phyloP scores from a whole-genome alignment of 2,797 vertebrate species.

The Emys orbicularis region DNA sequence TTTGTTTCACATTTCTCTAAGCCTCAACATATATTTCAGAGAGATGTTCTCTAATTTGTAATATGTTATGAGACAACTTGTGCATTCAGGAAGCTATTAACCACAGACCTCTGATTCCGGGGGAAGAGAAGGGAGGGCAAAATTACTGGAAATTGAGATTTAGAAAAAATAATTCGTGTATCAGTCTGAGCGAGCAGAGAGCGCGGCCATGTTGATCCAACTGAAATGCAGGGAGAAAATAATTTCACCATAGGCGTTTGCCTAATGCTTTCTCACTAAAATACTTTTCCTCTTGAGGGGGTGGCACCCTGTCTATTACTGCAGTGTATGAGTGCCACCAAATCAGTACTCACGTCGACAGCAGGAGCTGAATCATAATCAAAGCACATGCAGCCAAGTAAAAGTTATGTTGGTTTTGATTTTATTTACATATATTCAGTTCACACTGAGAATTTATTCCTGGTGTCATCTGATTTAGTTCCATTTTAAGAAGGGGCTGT shows the following conservation, averaged over 20 bases:
- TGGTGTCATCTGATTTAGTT: neutral
- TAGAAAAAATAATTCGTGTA: neutral
- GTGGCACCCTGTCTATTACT: neutral
- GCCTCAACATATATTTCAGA: constrained; percentile 21
- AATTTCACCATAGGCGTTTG: neutral
- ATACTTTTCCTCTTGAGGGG: neutral
- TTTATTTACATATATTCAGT: neutral
- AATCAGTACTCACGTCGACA: neutral
- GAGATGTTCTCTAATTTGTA: constrained; percentile 11
- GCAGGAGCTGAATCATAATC: neutral
- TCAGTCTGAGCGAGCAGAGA: neutral
- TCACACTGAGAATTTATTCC: neutral
- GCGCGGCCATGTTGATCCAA: neutral
- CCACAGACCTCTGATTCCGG: neutral
- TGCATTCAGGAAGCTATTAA: constrained; percentile 50
- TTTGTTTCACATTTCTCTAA: constrained; percentile 13
- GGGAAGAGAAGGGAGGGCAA: constrained; percentile 5
- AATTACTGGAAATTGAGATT: constrained; percentile 28
- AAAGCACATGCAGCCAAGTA: neutral
- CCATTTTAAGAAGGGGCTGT: neutral
- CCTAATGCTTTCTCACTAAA: neutral
- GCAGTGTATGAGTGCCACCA: neutral
- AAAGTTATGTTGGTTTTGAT: neutral
- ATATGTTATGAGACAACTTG: neutral
- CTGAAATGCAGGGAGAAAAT: neutral